Conservation (phyloP, 64 coral and sea anemone species). For the Astreopora myriophthalma region DNA sequence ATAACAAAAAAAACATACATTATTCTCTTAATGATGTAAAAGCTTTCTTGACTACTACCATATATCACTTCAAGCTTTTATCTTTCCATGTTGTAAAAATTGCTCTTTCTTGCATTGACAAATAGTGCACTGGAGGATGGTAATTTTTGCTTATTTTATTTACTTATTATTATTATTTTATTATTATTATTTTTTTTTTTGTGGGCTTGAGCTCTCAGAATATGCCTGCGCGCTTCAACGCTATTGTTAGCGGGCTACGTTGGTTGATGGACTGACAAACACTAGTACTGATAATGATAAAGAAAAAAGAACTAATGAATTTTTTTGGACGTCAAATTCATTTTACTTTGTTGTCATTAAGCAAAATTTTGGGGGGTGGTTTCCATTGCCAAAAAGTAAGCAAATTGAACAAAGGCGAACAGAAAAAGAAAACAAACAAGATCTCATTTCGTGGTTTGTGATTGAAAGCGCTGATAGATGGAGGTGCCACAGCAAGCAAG, state of each 20-base stretch:
- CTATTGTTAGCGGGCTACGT: too few species aligned
- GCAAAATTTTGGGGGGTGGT: neutral
- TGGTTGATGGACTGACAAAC: too few species aligned
- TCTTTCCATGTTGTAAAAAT: neutral
- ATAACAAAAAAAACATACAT: neutral
- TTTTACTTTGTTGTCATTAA: slow-evolving; percentile 16
- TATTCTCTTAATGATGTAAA: slow-evolving; percentile 17
- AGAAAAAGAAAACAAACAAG: slow-evolving; percentile 37
- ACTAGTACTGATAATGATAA: too few species aligned
- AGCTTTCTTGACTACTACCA: neutral
- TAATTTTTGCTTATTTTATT: too few species aligned
- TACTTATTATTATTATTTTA: too few species aligned
- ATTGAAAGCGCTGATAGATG: slow-evolving; percentile 44
- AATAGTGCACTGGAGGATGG: neutral
- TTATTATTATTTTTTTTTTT: neutral
- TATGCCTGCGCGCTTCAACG: neutral
- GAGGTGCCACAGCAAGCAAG: slow-evolving; percentile 9
- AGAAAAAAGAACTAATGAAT: neutral
- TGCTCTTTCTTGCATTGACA: neutral
- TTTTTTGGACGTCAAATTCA: neutral
- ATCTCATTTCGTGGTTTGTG: slow-evolving; percentile 19
- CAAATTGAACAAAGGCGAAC: slow-evolving; percentile 6
- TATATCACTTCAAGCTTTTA: neutral
- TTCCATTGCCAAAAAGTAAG: neutral
- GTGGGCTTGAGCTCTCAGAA: neutral